phyloP scores from a whole-genome alignment of 2,888 invertebrate genomes.

The Temnothorax ravouxi region DNA sequence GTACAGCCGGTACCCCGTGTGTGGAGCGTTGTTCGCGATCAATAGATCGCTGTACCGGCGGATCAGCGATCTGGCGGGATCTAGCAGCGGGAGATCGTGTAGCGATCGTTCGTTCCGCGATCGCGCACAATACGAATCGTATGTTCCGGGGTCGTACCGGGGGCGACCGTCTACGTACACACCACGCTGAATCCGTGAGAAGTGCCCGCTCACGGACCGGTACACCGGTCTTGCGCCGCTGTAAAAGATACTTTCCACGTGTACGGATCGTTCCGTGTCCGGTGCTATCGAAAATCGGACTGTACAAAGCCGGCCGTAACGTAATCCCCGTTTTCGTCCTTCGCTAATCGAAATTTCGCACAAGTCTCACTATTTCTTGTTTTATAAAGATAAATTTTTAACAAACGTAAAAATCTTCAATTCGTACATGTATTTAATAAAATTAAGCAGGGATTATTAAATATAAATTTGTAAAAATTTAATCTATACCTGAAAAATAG shows the following conservation, averaged over 20 bases:
- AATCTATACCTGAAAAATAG: background rate
- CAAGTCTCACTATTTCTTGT: background rate
- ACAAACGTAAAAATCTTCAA: background rate
- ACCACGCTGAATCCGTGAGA: constrained; percentile 81
- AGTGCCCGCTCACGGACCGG: constrained; percentile 71
- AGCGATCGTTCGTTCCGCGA: constrained; percentile 83
- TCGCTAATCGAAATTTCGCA: background rate
- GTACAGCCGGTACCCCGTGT: constrained; percentile 73
- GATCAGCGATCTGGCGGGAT: constrained; percentile 81
- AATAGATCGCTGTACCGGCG: constrained; percentile 83
- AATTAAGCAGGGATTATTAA: background rate
- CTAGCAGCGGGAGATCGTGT: constrained; percentile 85
- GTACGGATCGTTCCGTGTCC: constrained; percentile 2
- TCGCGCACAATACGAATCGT: constrained; percentile 80
- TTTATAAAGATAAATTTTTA: background rate
- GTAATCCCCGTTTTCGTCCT: constrained; percentile 1
- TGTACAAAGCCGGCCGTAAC: constrained; percentile 9
- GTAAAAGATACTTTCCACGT: constrained; percentile 63
- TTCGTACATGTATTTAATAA: background rate
- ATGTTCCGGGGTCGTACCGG: constrained; percentile 81
- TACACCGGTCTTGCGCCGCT: constrained; percentile 68
- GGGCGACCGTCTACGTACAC: constrained; percentile 76
- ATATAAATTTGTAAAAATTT: background rate
- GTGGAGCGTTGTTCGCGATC: constrained; percentile 82
- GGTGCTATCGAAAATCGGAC: constrained; percentile 29